A percentile compares a stretch with the other conserved stretches of the same genome.
Evolutionary conservation across 2,888 invertebrate species (phyloP).

Genomic region (Pedicia rivosa): DNA sequence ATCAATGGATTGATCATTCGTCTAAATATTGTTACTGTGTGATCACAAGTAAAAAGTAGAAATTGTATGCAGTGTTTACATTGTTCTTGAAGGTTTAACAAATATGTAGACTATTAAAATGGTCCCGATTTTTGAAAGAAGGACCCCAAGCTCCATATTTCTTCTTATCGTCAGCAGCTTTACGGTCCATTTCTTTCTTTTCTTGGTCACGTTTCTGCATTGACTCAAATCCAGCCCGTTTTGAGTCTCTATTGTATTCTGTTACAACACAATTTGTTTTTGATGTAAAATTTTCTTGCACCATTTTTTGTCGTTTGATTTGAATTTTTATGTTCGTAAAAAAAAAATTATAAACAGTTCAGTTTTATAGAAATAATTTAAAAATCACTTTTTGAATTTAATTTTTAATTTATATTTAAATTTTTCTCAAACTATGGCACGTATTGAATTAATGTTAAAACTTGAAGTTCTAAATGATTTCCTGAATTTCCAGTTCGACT

Average conservation of each 20-base stretch:
- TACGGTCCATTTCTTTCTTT: too few species aligned
- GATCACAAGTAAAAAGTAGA: too few species aligned
- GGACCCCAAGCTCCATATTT: constrained; percentile 52
- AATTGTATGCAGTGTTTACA: too few species aligned
- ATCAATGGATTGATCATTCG: too few species aligned
- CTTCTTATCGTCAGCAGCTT: neutral
- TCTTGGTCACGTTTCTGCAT: constrained; percentile 25
- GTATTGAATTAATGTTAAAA: constrained; percentile 70
- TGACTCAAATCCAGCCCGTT: constrained; percentile 18
- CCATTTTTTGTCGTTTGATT: neutral
- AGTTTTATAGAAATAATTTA: neutral
- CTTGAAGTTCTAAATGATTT: constrained; percentile 69
- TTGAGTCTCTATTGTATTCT: neutral
- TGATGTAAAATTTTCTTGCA: neutral
- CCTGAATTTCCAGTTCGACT: constrained; percentile 74
- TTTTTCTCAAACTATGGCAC: constrained; percentile 37
- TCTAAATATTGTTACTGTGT: too few species aligned
- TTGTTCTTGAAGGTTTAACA: constrained; percentile 34
- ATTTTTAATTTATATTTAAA: neutral
- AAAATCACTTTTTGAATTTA: neutral
- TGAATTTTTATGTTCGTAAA: neutral
- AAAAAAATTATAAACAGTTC: too few species aligned
- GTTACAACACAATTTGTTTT: neutral
- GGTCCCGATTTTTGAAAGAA: constrained; percentile 54
- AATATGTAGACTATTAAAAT: constrained; percentile 55